Percentiles rank a stretch among this genome's conserved stretches.
phyloP scores from a whole-genome alignment of 2,797 vertebrate species.

The Peromyscus eremicus region DNA sequence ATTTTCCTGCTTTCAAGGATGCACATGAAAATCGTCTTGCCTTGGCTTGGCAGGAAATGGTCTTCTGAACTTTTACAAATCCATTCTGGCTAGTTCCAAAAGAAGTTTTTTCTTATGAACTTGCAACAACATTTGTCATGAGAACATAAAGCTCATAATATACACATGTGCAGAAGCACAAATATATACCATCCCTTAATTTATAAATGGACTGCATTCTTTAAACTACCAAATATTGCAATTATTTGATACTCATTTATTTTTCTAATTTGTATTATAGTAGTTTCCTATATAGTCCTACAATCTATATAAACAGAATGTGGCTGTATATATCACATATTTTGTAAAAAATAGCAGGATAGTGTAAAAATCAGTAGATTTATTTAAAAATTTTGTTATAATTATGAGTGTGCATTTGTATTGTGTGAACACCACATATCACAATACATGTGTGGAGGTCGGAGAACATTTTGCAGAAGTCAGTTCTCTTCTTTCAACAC shows the following conservation, averaged over 20 bases:
- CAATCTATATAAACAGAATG: not conserved
- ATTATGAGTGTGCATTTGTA: not conserved
- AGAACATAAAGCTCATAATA: not conserved
- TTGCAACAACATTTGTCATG: not conserved
- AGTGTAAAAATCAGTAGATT: not conserved
- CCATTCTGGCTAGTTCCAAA: not conserved
- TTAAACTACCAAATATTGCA: not conserved
- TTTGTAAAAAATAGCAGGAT: not conserved
- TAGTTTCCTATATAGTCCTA: not conserved
- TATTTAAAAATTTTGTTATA: not conserved
- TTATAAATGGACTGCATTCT: not conserved
- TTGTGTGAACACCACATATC: not conserved
- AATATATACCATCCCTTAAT: not conserved
- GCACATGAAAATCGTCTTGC: conserved; percentile 32
- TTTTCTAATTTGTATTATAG: not conserved
- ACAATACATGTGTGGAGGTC: not conserved
- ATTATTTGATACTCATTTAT: not conserved
- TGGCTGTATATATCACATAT: not conserved
- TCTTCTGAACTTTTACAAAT: conserved; percentile 48
- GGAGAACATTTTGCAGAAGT: not conserved
- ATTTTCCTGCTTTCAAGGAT: conserved; percentile 63
- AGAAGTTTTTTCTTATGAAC: not conserved
- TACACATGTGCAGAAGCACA: not conserved
- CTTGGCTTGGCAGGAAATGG: conserved; percentile 17
- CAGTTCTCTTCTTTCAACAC: not conserved